phyloP scores from a whole-genome alignment of 2,113 vertebrate genomes.

The Echinops telfairi region DNA sequence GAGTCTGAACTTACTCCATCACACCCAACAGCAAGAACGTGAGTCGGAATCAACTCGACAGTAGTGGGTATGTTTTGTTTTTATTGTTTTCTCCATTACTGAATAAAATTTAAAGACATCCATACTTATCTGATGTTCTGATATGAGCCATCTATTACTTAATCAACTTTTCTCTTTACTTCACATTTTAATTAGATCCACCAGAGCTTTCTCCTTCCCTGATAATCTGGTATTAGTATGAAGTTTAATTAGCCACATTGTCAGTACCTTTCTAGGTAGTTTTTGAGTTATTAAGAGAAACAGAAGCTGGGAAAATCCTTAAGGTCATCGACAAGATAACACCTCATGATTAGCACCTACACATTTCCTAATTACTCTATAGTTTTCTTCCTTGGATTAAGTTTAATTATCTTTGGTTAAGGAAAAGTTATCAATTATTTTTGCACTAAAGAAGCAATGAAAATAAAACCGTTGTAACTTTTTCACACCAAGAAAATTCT shows the following conservation, averaged over 20 bases:
- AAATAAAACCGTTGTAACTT: too few relatives aligned
- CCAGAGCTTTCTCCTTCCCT: not conserved
- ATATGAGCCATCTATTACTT: not conserved
- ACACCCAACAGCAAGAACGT: too few relatives aligned
- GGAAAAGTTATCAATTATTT: too few relatives aligned
- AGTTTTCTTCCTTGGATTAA: not conserved
- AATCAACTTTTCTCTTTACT: not conserved
- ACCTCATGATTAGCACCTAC: not conserved
- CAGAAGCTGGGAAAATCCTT: not conserved
- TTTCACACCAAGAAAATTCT: too few relatives aligned
- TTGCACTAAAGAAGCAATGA: too few relatives aligned
- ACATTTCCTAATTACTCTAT: not conserved
- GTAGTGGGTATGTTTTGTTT: too few relatives aligned
- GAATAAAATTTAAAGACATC: not conserved
- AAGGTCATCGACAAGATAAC: not conserved
- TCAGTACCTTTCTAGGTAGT: not conserved
- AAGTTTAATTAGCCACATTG: not conserved
- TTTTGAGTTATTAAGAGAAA: constrained; percentile 25
- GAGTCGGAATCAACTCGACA: too few relatives aligned
- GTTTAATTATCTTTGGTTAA: not conserved
- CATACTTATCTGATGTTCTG: not conserved
- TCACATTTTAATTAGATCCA: not conserved
- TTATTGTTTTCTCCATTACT: not conserved
- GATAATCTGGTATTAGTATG: not conserved
- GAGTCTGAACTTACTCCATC: too few relatives aligned